Evolutionary conservation across 1,140 invertebrate species (phyloP).

Genomic region (Apocrypta bakeri): DNA sequence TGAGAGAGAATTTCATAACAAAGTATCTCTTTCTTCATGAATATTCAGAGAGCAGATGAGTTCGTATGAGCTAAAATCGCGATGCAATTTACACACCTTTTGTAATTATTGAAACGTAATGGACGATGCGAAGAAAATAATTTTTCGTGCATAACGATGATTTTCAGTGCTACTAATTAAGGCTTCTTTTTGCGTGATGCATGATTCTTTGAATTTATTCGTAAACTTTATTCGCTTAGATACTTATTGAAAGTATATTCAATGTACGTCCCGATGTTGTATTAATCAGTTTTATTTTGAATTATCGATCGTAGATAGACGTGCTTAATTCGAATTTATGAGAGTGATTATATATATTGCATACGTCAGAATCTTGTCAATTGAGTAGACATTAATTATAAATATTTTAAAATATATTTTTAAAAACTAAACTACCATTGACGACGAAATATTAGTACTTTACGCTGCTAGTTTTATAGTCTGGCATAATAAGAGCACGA

Average conservation of each 20-base stretch:
- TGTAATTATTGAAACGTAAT: constrained; percentile 22
- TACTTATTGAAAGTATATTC: neutral
- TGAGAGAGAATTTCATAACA: no score
- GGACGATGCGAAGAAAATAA: neutral
- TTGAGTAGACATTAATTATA: no score
- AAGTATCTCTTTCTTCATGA: constrained; percentile 15
- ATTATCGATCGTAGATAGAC: no score
- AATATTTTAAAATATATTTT: no score
- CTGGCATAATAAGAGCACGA: no score
- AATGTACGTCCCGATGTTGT: neutral
- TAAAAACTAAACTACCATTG: no score
- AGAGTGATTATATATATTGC: no score
- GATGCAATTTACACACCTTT: neutral
- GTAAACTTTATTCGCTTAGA: neutral
- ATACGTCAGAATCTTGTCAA: no score
- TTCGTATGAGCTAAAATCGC: neutral
- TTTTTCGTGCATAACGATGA: neutral
- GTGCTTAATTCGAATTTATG: no score
- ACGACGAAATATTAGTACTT: no score
- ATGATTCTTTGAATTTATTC: neutral
- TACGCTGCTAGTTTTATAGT: no score
- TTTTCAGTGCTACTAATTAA: neutral
- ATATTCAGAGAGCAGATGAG: constrained; percentile 29
- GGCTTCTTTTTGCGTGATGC: neutral
- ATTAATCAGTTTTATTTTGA: no score